Conservation (phyloP, 1,140 invertebrate species). For the Charaxes varanes region DNA sequence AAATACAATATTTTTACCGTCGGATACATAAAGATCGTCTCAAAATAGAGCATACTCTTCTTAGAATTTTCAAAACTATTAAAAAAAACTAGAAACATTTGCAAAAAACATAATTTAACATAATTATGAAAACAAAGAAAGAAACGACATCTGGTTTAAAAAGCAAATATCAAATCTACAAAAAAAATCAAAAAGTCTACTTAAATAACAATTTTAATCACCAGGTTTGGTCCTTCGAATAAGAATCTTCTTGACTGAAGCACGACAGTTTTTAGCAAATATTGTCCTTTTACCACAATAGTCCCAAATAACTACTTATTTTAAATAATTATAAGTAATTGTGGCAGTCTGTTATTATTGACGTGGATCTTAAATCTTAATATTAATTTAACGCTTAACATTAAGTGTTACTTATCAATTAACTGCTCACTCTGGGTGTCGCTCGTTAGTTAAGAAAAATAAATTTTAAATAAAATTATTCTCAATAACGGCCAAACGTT, state of each 20-base stretch:
- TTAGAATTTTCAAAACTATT: too few species aligned
- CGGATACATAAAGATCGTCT: too few species aligned
- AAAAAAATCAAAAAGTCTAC: constrained; percentile 16
- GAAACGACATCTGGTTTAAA: constrained; percentile 7
- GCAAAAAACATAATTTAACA: too few species aligned
- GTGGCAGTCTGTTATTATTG: constrained; percentile 41
- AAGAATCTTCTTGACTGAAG: constrained; percentile 26
- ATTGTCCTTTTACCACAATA: constrained; percentile 43
- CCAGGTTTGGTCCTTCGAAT: constrained; percentile 45
- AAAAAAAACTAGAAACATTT: constrained; percentile 12
- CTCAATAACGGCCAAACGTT: constrained; percentile 65
- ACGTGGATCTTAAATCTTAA: constrained; percentile 41
- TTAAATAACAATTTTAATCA: constrained; percentile 18
- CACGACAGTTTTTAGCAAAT: constrained; percentile 37
- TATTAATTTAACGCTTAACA: constrained; percentile 45
- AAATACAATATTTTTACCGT: constrained; percentile 6
- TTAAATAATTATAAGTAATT: constrained; percentile 42
- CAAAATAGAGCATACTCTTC: too few species aligned
- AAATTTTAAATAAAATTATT: constrained; percentile 65
- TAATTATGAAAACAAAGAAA: too few species aligned
- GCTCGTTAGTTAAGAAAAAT: constrained; percentile 52
- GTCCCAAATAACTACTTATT: constrained; percentile 34
- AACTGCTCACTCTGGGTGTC: constrained; percentile 51
- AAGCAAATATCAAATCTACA: constrained; percentile 15
- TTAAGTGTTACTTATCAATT: constrained; percentile 43